Conservation (phyloP, 2,888 invertebrate genomes). For the Plebejus argus region DNA sequence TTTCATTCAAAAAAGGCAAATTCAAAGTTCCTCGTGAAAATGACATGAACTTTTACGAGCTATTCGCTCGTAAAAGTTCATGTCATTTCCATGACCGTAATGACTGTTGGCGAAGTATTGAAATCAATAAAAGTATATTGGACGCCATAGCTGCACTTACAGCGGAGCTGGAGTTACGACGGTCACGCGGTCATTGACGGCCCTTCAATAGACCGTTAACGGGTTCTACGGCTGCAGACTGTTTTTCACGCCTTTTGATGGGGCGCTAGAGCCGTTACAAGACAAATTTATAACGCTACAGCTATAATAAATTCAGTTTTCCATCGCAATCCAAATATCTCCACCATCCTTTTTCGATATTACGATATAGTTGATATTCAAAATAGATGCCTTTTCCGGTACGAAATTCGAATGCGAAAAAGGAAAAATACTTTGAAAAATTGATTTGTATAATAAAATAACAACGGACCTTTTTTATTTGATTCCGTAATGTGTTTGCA, state of each 20-base stretch:
- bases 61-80: too few relatives aligned
- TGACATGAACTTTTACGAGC: not conserved
- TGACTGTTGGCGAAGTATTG: conserved; percentile 12
- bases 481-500: conserved; percentile 23
- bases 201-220: not conserved
- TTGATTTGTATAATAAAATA: conserved; percentile 27
- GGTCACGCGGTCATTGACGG: not conserved
- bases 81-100: conserved; percentile 14
- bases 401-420: not conserved
- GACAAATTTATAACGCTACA: not conserved
- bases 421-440: not conserved
- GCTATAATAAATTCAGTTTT: not conserved
- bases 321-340: not conserved
- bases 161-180: not conserved
- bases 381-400: not conserved
- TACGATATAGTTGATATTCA: not conserved
- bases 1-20: not conserved
- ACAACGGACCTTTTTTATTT: conserved; percentile 20
- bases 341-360: not conserved
- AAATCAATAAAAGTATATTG: conserved; percentile 27
- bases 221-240: conserved; percentile 16
- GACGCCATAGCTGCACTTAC: too few relatives aligned
- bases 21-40: conserved; percentile 13
- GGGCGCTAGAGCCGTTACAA: not conserved
- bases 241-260: conserved; percentile 6